Evolutionary conservation across 2,797 vertebrate genomes (phyloP).

Genomic region (Xenentodon cancila): DNA sequence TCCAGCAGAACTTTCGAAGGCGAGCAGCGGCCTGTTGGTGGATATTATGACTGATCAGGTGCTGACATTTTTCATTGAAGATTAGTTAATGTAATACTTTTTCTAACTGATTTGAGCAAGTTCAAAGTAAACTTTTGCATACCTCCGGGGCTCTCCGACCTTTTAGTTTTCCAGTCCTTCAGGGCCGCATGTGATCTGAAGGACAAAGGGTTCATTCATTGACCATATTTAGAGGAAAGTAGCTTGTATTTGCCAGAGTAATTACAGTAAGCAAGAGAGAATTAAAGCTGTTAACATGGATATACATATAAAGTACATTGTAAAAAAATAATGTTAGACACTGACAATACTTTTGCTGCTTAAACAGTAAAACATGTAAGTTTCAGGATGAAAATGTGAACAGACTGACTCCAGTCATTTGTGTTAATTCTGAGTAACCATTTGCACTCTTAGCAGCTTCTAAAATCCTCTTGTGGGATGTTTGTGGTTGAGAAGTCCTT

Average conservation of each 20-base stretch:
- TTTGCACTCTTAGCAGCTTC: too few species aligned
- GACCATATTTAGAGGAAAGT: neutral
- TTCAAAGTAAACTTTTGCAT: neutral
- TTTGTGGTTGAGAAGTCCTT: too few species aligned
- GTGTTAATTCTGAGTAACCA: too few species aligned
- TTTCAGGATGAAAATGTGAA: too few species aligned
- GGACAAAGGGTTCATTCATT: conserved; percentile 30
- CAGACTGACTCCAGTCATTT: too few species aligned
- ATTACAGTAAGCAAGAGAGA: neutral
- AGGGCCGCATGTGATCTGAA: conserved; percentile 20
- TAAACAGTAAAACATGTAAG: too few species aligned
- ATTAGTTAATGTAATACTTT: conserved; percentile 3
- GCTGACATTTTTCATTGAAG: conserved; percentile 40
- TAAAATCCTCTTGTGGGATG: too few species aligned
- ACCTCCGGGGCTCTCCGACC: neutral
- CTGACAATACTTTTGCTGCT: too few species aligned
- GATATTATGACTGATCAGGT: neutral
- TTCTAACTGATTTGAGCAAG: conserved; percentile 3
- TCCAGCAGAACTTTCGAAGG: too few species aligned
- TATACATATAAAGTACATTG: too few species aligned
- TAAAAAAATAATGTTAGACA: too few species aligned
- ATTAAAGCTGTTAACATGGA: neutral
- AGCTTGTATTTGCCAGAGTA: neutral
- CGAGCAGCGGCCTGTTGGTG: too few species aligned
- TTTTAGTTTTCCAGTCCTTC: conserved; percentile 14